Base-by-base conservation (phyloP, 2,888 invertebrate genomes). In the Pammene aurita region DNA sequence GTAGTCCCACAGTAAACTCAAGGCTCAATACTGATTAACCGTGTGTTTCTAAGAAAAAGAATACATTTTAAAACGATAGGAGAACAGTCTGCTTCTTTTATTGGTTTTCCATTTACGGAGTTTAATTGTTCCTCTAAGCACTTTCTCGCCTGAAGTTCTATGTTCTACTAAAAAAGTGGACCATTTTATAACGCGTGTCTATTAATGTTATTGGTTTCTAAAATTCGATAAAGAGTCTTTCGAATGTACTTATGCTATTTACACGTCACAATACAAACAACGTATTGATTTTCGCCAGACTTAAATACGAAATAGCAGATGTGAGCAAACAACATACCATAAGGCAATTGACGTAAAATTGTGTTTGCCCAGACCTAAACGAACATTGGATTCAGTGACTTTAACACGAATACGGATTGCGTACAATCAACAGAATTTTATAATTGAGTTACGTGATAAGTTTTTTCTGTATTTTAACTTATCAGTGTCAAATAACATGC, bases 301-400 rank as follows among this genome's bases (percentile, higher is more conserved):
- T 35, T 14, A 48, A 34, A 48, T 38, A 61, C 35, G 35, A 60
- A 62, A 62, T n/a, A 61, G 9, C 48, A 50, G 46, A 46, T 46
- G 41, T 35, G 18, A 35, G 46, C 41, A 46, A 52, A 68, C 18
- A 18, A 41, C 26, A 26, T 26, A 26, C 26, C 26, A 26, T 26
- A 26, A 1, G 26, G 52, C 54, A 65, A 69, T 55, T 65, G 64
- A 58, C 55, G 64, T 65, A 65, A 60, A 64, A 42, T 60, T 48
- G 58, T 58, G 54, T 65, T 69, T 42, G 54, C 18, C 46, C 60
- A 58, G 46, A 48, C 41, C 48, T 18, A 64, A 54, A 46, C 11
- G 58, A 65, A 55, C 64, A 52, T 58, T 68, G 58, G 35, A 38
- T 56, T 55, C 16, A 55, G 44, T 55, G 46, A 38, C 54, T 41